A percentile compares a stretch with the other conserved stretches of the same genome.
Evolutionary conservation across 35 echinoderm and acorn worm genomes (phyloP).

Genomic region (Lytechinus variegatus): DNA sequence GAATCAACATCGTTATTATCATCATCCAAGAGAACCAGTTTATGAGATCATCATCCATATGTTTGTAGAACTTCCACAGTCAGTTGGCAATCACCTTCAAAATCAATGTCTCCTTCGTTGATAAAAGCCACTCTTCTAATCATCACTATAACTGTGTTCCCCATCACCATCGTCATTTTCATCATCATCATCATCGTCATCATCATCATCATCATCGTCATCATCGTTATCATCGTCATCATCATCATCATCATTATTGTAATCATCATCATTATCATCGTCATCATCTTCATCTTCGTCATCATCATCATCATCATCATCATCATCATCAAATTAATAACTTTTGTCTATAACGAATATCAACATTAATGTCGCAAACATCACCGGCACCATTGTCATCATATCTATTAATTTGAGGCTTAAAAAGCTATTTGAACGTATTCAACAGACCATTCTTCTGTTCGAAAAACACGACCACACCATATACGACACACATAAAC

Average conservation of each 20-base stretch:
- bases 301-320: neutral
- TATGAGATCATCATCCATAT: no score
- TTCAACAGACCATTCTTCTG: no score
- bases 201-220: neutral
- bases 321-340: neutral
- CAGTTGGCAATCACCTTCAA: no score
- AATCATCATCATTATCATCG: neutral
- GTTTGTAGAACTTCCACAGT: no score
- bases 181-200: neutral
- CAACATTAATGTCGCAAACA: no score
- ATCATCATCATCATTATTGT: neutral
- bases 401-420: neutral
- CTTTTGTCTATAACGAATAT: no score
- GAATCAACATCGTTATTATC: neutral
- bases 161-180: neutral
- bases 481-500: no score
- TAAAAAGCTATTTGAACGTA: no score
- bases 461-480: no score
- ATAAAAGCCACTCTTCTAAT: no score
- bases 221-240: neutral
- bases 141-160: neutral
- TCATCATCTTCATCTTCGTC: neutral
- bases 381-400: neutral
- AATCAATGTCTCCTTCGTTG: no score
- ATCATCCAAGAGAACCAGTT: neutral